Evolutionary conservation across 2,888 invertebrate genomes (phyloP).

Genomic region (Ecdyonurus torrentis): DNA sequence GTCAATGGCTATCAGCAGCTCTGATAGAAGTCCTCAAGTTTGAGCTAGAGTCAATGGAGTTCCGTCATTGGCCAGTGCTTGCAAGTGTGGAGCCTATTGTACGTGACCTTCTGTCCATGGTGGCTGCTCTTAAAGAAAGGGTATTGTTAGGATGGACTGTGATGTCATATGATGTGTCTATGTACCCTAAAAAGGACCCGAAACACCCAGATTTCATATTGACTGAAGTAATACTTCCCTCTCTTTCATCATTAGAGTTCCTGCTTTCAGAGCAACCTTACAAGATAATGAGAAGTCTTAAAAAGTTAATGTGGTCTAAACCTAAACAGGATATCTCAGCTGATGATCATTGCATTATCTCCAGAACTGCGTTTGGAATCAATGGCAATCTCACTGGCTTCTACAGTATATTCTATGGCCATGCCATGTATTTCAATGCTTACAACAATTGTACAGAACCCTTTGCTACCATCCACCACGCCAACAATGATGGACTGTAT

Average conservation of each 20-base stretch:
- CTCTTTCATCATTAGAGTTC: not conserved
- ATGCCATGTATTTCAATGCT: no score
- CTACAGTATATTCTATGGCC: not conserved
- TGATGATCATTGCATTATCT: no score
- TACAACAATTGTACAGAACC: not conserved
- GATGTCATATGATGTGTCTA: not conserved
- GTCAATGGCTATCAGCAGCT: not conserved
- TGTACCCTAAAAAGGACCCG: not conserved
- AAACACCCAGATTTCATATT: not conserved
- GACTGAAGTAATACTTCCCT: not conserved
- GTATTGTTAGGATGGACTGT: not conserved
- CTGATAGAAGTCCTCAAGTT: not conserved
- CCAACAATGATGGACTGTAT: not conserved
- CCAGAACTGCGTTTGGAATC: not conserved
- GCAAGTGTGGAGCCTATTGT: not conserved
- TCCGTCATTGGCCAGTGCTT: not conserved
- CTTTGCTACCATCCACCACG: not conserved
- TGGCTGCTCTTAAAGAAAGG: not conserved
- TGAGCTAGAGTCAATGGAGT: not conserved
- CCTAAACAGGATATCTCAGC: no score
- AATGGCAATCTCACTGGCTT: not conserved
- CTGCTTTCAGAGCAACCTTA: not conserved
- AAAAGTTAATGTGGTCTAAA: not conserved
- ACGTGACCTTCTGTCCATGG: not conserved
- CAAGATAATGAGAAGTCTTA: not conserved